Base-by-base conservation (phyloP, 2,888 invertebrate species). In the Incurvaria masculella region DNA sequence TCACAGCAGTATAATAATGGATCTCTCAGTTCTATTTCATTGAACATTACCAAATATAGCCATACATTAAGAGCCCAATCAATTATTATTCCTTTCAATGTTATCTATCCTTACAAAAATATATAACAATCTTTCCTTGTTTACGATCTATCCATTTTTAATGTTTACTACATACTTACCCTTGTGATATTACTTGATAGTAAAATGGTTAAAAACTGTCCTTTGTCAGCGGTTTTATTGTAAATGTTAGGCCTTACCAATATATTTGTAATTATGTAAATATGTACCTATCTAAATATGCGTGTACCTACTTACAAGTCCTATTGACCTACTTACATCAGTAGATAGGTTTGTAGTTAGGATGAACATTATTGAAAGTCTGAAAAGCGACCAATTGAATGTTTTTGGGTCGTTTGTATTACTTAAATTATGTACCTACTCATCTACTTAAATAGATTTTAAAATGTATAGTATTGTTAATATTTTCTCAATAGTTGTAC, bases 311-410 rank as follows among this genome's bases (percentile, higher is more conserved):
- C 11, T 33, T n/a, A n/a, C n/a, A n/a, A n/a, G n/a, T n/a, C n/a
- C n/a, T n/a, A n/a, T n/a, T n/a, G n/a, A n/a, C n/a, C n/a, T n/a
- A n/a, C n/a, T n/a, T n/a, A n/a, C n/a, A n/a, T n/a, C n/a, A n/a
- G n/a, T n/a, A n/a, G n/a, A n/a, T n/a, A n/a, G n/a, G n/a, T 33
- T 8, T 33, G 33, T 33, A 33, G 4, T 33, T 33, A 33, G 33
- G 33, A 11, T n/a, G 33, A 33, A 33, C 6, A 33, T 33, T 33
- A n/a, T 33, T 33, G 14, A 62, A 75, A 75, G 76, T 76, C 76
- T 76, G 78, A 76, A 64, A 14, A 72, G 67, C 73, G 76, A 78
- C 76, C 76, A 78, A 78, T 69, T 65, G 68, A 63, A 60, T 71
- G 72, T 76, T 33, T 33, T 8, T 33, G 14, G 33, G 14, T 33